A percentile compares a stretch with the other conserved stretches of the same genome.
Conservation (phyloP, 2,113 vertebrate genomes). For the Phalacrocorax pelagicus region DNA sequence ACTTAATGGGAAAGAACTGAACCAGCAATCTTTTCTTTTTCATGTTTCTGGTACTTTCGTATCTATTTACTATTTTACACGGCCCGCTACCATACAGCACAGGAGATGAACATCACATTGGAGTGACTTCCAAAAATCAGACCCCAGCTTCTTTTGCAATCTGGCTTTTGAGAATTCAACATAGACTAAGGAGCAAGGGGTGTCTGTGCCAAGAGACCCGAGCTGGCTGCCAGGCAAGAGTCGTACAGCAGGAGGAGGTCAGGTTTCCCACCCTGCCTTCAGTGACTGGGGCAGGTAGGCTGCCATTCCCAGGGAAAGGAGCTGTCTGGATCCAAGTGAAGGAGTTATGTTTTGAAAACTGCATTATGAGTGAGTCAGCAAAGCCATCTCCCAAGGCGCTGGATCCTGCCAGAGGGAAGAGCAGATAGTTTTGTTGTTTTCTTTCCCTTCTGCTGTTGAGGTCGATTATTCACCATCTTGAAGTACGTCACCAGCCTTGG, state of each 20-base stretch:
- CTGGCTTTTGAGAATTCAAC: not conserved
- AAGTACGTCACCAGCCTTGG: slow-evolving; percentile 41
- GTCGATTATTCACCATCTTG: slow-evolving; percentile 36
- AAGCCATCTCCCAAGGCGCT: not conserved
- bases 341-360: slow-evolving; percentile 17
- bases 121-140: not conserved
- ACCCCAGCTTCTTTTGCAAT: not conserved
- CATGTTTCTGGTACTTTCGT: not conserved
- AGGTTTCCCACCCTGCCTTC: not conserved
- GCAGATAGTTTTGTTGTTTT: not conserved
- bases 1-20: not conserved
- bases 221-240: not conserved
- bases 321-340: not conserved
- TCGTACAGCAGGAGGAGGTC: not conserved
- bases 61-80: not conserved
- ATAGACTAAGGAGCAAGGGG: not conserved
- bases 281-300: not conserved
- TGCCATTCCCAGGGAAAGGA: not conserved
- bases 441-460: not conserved
- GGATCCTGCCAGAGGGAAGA: slow-evolving; percentile 28
- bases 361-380: slow-evolving; percentile 45
- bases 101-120: not conserved
- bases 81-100: not conserved
- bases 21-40: not conserved
- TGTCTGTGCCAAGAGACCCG: not conserved